phyloP scores from a whole-genome alignment of 1,140 invertebrate species.

The Drosophila orosa region DNA sequence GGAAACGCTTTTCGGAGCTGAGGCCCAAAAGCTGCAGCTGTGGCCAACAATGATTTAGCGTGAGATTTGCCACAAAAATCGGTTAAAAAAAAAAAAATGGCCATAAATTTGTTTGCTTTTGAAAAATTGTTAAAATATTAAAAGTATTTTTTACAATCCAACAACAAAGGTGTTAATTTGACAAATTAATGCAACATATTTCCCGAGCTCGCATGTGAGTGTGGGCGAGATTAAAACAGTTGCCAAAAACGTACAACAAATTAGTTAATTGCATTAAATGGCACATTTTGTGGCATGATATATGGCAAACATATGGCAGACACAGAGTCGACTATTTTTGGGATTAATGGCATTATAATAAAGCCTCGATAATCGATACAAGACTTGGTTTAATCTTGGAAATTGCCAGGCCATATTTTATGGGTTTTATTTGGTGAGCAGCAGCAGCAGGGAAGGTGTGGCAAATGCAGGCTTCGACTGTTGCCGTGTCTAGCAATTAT shows the following conservation, averaged over 20 bases:
- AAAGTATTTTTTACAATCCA: slow-evolving; percentile 60
- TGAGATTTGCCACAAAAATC: slow-evolving; percentile 63
- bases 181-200: slow-evolving; percentile 72
- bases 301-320: slow-evolving; percentile 36
- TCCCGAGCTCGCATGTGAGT: slow-evolving; percentile 2
- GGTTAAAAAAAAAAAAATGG: slow-evolving; percentile 36
- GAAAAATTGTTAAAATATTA: slow-evolving; percentile 68
- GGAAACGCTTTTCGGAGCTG: slow-evolving; percentile 27
- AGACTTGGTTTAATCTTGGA: slow-evolving; percentile 32
- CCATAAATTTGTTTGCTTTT: slow-evolving; percentile 75
- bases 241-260: slow-evolving; percentile 54
- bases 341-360: slow-evolving; percentile 45
- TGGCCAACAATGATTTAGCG: slow-evolving; percentile 68
- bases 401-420: slow-evolving; percentile 37
- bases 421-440: slow-evolving; percentile 2
- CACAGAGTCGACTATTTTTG: slow-evolving; percentile 22
- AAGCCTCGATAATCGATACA: slow-evolving; percentile 45
- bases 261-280: slow-evolving; percentile 45
- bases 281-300: slow-evolving; percentile 31
- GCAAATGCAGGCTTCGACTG: not conserved
- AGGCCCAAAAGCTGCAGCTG: slow-evolving; percentile 28
- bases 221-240: slow-evolving; percentile 40
- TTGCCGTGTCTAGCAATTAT: slow-evolving; percentile 23
- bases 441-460: slow-evolving; percentile 24
- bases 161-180: slow-evolving; percentile 76